Base-by-base conservation (phyloP, 2,888 invertebrate species). In the Cataglyphis altisquamis region DNA sequence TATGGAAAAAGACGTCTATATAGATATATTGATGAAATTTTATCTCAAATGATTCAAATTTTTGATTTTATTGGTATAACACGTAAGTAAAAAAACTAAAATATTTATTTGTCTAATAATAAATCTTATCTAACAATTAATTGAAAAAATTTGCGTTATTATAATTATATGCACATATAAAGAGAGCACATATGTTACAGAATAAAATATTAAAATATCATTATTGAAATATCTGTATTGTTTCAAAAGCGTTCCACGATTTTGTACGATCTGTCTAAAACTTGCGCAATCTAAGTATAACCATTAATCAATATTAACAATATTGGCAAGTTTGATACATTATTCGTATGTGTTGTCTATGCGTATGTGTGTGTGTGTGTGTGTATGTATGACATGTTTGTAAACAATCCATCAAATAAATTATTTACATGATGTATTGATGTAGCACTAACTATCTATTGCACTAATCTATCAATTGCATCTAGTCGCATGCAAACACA, bases 261-360 rank as follows among this genome's bases (percentile, higher is more conserved):
- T 67, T 77, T 29, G 67, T n/a, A 9, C 25, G n/a, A 67, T 39
- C 21, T 64, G 39, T 39, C 12, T 12, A 36, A 25, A 75, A 52
- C 66, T 66, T 18, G 10, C 12, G 29, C 55, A 66, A 75, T 64
- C 45, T 18, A 3, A 15, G 21, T 32, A 64, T n/a, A 48, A 32
- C 32, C n/a, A 77, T 77, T 29, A 55, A 29, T 55, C 77, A 29
- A 41, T 67, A 55, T 77, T 77, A 77, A 55, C 21, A 29, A 41
- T 77, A 68, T 77, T 29, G 77, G 41, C 29, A 57, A 57, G 5
- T 36, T 15, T 4, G n/a, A 29, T 9, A 9, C 39, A 25, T 57
- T 57, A 68, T 32, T 57, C 3, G n/a, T n/a, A 0, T 32, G 29
- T 55, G 60, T 2, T 21, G n/a, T 66, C 8, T 39, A 15, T 36